Evolutionary conservation across 2,888 invertebrate species (phyloP), one percentile per base, ranked within the genome.

Genomic region (Nematopogon swammerdamellus): DNA sequence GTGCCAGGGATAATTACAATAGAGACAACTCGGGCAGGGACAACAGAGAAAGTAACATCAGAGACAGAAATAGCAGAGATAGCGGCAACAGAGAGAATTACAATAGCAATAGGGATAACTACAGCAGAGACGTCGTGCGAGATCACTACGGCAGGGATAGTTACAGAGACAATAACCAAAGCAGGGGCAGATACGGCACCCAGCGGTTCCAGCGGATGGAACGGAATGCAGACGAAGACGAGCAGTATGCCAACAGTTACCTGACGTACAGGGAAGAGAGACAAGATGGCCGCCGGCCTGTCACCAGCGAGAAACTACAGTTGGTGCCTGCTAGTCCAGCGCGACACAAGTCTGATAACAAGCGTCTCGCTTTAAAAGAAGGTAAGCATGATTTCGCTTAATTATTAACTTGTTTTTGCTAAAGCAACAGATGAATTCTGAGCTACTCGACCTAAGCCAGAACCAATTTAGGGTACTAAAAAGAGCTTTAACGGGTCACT

Each of bases 241-340:
- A 75, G 52, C 71, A 75, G 49, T 76, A 64, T 66, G 76, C 75
- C 18, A 74, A 65, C 54, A 65, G 58, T 19, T 79, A 76, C 56
- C 52, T 64, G 18, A 63, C 67, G 30, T 60, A 61, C 30, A 67
- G 57, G 54, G 68, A 71, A 29, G 70, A 72, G 8, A 68, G 62
- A 64, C 44, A 58, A 56, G 54, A 25, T 44, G 56, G 2, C 47
- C 36, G 36, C 14, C 36, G 36, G 11, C 36, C 36, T 3, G 36
- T 36, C 36, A 36, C 36, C n/a, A 36, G 36, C 14, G 36, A 36
- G 36, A 36, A 36, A 14, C 36, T 36, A 14, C 36, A 36, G n/a
- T 14, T 36, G 8, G 36, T 36, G 11, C 36, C 36, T 3, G 36
- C 36, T 3, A 36, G 36, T 14, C 36, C 36, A 6, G 3, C 36